Evolutionary conservation across 1,140 invertebrate species (phyloP), one percentile per base, ranked within the genome.

Genomic region (Pogonomyrmex barbatus): DNA sequence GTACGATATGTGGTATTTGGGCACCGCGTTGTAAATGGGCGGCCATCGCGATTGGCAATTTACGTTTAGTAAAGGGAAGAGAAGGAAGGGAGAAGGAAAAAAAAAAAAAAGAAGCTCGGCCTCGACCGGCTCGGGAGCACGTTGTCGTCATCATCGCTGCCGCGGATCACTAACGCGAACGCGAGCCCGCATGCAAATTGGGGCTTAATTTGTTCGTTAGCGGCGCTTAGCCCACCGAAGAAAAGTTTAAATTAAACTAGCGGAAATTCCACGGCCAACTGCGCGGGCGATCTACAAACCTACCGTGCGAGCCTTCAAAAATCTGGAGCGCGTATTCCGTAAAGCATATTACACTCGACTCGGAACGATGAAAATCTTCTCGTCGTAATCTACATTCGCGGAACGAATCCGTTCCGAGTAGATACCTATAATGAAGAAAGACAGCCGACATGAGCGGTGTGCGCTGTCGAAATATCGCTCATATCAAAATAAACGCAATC

Each of bases 121-220:
- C 24, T 24, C 24, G 17, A 62, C 6, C 52, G n/a, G 30, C 2
- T 58, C 33, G 24, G 24, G 24, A 47, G 50, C 45, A 65, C 54
- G 76, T 50, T 45, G 76, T 78, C 60, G n/a, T 63, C 75, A 24
- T 24, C 67, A 58, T 30, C 71, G 71, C 45, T 36, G 60, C 42
- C 50, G 50, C 73, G 60, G 62, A 78, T 77, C 71, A 47, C 62
- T 42, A 85, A 39, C 42, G 24, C 47, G 63, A 63, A 45, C 73
- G 65, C 79, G 68, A 82, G 42, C 68, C 54, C 79, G 79, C 79
- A 83, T 83, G 79, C 68, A 83, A 83, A 83, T 75, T 83, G 54
- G 33, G 30, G 79, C 68, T 83, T 83, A 73, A 83, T 83, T 83
- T 73, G 79, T 83, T 83, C 79, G 79, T 83, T 83, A 83, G 68